A percentile compares a stretch with the other conserved stretches of the same genome.
phyloP scores from a whole-genome alignment of 2,888 invertebrate genomes.

The Protodeltote pygarga region DNA sequence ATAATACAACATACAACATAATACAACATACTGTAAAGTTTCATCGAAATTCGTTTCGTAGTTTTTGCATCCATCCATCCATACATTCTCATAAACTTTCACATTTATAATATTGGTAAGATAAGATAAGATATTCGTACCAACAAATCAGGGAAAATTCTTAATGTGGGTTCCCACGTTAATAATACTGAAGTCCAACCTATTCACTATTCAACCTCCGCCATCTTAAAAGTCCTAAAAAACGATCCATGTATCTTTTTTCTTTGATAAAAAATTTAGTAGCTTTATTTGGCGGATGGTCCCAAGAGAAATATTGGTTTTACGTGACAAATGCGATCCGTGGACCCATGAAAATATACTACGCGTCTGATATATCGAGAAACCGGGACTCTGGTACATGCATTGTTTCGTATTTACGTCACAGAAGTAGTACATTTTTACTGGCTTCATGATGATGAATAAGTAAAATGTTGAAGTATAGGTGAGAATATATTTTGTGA shows the following conservation, averaged over 20 bases:
- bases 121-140: no score
- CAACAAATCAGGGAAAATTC: no score
- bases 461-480: no score
- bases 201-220: slow-evolving; percentile 18
- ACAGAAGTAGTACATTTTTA: slow-evolving; percentile 6
- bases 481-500: no score
- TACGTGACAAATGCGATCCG: slow-evolving; percentile 66
- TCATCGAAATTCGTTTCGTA: no score
- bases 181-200: slow-evolving; percentile 4
- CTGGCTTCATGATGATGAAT: neutral
- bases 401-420: slow-evolving; percentile 37
- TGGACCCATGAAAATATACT: slow-evolving; percentile 55
- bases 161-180: no score
- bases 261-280: slow-evolving; percentile 60
- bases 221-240: slow-evolving; percentile 44
- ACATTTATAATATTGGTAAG: no score
- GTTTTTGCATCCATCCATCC: no score
- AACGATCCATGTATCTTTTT: slow-evolving; percentile 49
- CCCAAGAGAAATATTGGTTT: slow-evolving; percentile 66
- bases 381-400: slow-evolving; percentile 26
- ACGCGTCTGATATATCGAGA: slow-evolving; percentile 53
- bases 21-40: no score
- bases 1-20: no score
- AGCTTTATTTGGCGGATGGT: slow-evolving; percentile 60
- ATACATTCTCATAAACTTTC: no score